phyloP scores from a whole-genome alignment of 2,113 vertebrate species.

The Seriola aureovittata region DNA sequence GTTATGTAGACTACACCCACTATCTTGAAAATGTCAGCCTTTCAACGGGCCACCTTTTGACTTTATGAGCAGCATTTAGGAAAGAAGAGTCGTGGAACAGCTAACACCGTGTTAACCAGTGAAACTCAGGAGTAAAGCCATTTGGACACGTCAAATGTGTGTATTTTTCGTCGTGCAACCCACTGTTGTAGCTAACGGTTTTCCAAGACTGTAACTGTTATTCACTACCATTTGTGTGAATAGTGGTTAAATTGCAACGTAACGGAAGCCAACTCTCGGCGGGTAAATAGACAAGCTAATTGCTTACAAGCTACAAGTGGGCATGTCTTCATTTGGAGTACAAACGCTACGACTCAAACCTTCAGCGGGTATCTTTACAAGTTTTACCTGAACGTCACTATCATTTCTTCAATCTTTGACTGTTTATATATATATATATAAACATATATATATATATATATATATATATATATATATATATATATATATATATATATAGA shows the following conservation, averaged over 20 bases:
- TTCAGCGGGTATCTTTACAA: neutral
- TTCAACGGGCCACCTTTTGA: neutral
- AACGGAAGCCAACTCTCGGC: conserved; percentile 46
- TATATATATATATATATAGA: too few species aligned
- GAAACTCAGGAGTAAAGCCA: neutral
- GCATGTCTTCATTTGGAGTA: neutral
- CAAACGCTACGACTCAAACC: neutral
- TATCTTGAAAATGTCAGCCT: conserved; percentile 42
- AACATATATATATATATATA: too few species aligned
- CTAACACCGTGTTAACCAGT: too few species aligned
- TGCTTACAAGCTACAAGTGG: conserved; percentile 60
- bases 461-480: too few species aligned
- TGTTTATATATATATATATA: too few species aligned
- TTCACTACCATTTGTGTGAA: neutral
- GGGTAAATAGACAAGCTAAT: conserved; percentile 34
- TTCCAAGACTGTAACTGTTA: neutral
- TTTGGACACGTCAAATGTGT: neutral
- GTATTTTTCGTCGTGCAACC: neutral
- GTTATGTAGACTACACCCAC: conserved; percentile 73
- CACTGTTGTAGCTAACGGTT: neutral
- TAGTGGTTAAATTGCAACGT: neutral
- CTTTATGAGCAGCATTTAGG: neutral
- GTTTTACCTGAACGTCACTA: neutral
- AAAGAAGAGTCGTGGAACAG: neutral
- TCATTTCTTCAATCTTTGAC: too few species aligned